Evolutionary conservation across 2,113 vertebrate species (phyloP).

Genomic region (Nyctibius bracteatus): DNA sequence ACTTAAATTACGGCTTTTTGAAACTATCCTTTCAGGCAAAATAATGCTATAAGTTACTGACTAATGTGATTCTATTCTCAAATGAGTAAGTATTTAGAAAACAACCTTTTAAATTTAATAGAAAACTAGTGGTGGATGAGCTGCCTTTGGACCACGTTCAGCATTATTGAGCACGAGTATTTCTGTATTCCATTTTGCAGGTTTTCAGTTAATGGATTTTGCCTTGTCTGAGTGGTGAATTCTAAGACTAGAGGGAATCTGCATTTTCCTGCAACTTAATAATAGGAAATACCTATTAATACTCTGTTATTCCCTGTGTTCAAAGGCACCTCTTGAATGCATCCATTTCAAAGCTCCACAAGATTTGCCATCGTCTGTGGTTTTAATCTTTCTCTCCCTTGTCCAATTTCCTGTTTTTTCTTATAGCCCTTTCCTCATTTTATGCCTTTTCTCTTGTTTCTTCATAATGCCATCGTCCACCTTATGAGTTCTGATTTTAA

Average conservation of each 20-base stretch:
- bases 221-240: background rate
- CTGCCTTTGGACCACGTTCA: background rate
- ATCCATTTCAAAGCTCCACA: background rate
- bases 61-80: constrained; percentile 33
- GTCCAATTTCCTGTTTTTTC: background rate
- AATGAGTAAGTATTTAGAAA: constrained; percentile 25
- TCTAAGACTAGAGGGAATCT: background rate
- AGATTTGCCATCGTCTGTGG: fast-evolving
- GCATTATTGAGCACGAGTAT: background rate
- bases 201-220: background rate
- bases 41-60: constrained; percentile 26
- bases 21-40: constrained; percentile 38
- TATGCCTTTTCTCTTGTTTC: background rate
- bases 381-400: background rate
- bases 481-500: background rate
- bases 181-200: background rate
- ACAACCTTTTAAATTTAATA: constrained; percentile 38
- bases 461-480: background rate
- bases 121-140: background rate
- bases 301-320: background rate
- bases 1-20: constrained; percentile 35
- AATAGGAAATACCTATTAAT: background rate
- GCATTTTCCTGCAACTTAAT: background rate
- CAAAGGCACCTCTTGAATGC: background rate
- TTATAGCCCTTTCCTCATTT: background rate